Evolutionary conservation across 64 coral and sea anemone genomes (phyloP).

Genomic region (Acropora tenuis): DNA sequence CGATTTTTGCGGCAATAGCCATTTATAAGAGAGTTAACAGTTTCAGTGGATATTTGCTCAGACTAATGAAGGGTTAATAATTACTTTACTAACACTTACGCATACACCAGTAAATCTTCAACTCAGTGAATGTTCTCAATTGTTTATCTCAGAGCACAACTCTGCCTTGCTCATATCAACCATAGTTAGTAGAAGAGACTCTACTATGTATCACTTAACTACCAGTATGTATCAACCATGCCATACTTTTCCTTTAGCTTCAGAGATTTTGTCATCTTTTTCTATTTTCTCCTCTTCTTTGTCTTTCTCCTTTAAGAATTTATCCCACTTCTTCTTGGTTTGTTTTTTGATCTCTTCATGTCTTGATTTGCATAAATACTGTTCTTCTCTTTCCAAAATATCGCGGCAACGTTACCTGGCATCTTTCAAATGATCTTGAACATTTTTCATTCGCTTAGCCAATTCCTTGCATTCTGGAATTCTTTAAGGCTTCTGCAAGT

Average conservation of each 20-base stretch:
- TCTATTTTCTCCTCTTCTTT: constrained; percentile 77
- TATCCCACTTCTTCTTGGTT: constrained; percentile 82
- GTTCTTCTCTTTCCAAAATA: constrained; percentile 86
- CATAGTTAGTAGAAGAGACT: too few relatives aligned
- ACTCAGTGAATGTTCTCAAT: too few relatives aligned
- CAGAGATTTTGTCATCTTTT: constrained; percentile 70
- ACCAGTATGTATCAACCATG: background rate
- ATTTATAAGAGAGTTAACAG: too few relatives aligned
- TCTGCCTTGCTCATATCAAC: background rate
- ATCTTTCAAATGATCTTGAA: constrained; percentile 69
- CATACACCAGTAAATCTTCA: too few relatives aligned
- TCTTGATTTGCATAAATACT: constrained; percentile 35
- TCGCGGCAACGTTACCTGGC: constrained; percentile 79
- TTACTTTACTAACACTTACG: too few relatives aligned
- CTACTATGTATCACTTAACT: too few relatives aligned
- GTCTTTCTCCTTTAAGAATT: constrained; percentile 75
- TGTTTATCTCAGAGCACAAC: background rate
- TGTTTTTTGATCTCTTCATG: constrained; percentile 69
- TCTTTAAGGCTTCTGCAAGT: constrained; percentile 59
- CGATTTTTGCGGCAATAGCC: too few relatives aligned
- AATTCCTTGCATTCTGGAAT: constrained; percentile 70
- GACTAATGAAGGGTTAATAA: too few relatives aligned
- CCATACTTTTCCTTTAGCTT: constrained; percentile 90
- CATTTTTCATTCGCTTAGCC: constrained; percentile 51
- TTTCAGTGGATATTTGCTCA: too few relatives aligned